A percentile compares a stretch with the other conserved stretches of the same genome.
phyloP scores from a whole-genome alignment of 2,113 vertebrate genomes.

The Myxocyprinus asiaticus region DNA sequence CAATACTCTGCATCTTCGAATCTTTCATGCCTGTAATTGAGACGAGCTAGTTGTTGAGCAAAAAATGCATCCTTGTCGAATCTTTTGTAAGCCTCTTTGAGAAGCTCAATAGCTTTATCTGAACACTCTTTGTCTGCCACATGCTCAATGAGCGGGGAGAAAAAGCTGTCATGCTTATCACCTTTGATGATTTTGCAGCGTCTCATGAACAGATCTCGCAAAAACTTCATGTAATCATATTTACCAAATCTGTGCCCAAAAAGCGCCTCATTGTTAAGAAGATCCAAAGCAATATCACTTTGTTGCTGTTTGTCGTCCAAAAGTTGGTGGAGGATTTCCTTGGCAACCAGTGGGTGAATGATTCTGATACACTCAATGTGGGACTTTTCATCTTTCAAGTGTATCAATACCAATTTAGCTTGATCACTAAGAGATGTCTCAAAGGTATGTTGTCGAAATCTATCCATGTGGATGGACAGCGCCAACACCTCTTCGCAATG shows the following conservation, averaged over 20 bases:
- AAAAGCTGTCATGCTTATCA: constrained; percentile 73
- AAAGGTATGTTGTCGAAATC: constrained; percentile 64
- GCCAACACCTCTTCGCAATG: constrained; percentile 80
- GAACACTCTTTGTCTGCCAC: constrained; percentile 65
- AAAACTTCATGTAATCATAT: constrained; percentile 70
- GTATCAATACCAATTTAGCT: constrained; percentile 78
- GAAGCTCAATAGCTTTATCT: constrained; percentile 73
- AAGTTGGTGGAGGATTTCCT: constrained; percentile 81
- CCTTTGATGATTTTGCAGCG: constrained; percentile 76
- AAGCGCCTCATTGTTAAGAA: constrained; percentile 72
- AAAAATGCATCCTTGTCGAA: constrained; percentile 77
- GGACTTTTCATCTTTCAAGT: constrained; percentile 74
- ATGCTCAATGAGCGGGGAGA: constrained; percentile 81
- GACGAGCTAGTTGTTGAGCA: constrained; percentile 82
- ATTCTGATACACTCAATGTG: constrained; percentile 76
- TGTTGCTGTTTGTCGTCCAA: constrained; percentile 63
- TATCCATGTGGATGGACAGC: constrained; percentile 48
- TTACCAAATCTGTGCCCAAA: constrained; percentile 80
- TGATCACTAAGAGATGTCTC: constrained; percentile 70
- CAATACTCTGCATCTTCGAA: constrained; percentile 77
- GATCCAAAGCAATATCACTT: constrained; percentile 72
- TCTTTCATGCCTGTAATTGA: constrained; percentile 75
- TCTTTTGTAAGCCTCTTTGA: constrained; percentile 69
- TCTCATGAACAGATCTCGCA: constrained; percentile 77
- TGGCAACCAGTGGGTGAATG: constrained; percentile 81